Evolutionary conservation across 2,113 vertebrate species (phyloP).

Genomic region (Istiophorus platypterus): DNA sequence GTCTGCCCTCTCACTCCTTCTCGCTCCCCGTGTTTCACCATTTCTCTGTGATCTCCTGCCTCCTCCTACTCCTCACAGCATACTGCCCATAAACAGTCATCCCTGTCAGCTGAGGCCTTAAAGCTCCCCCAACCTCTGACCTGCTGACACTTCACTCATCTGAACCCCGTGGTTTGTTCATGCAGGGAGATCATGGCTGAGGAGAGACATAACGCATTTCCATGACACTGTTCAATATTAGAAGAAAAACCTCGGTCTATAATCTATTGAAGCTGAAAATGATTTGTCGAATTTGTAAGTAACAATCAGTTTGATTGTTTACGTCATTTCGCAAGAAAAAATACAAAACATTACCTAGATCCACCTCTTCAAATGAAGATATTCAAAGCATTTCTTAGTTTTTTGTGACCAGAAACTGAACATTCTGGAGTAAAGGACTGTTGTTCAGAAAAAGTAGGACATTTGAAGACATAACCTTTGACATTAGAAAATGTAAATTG

Average conservation of each 20-base stretch:
- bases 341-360: not conserved
- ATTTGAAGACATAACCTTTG: too few species aligned
- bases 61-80: slow-evolving; percentile 17
- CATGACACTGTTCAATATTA: slow-evolving; percentile 1
- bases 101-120: slow-evolving; percentile 65
- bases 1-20: slow-evolving; percentile 51
- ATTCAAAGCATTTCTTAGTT: not conserved
- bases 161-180: slow-evolving; percentile 24
- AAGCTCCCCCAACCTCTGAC: slow-evolving; percentile 67
- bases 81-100: slow-evolving; percentile 54
- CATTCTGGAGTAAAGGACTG: not conserved
- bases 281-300: not conserved
- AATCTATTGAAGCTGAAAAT: not conserved
- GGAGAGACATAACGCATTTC: slow-evolving; percentile 2
- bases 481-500: too few species aligned
- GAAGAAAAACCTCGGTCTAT: not conserved
- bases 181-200: slow-evolving; percentile 6
- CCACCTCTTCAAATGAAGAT: not conserved
- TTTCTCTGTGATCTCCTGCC: slow-evolving; percentile 24
- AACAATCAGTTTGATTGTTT: not conserved
- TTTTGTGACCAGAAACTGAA: not conserved
- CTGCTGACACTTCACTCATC: slow-evolving; percentile 57
- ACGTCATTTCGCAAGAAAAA: not conserved
- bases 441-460: too few species aligned
- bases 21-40: slow-evolving; percentile 20